Percentiles rank a stretch among this genome's conserved stretches.
Evolutionary conservation across 1,140 invertebrate genomes (phyloP).

Genomic region (Ectropis grisescens): DNA sequence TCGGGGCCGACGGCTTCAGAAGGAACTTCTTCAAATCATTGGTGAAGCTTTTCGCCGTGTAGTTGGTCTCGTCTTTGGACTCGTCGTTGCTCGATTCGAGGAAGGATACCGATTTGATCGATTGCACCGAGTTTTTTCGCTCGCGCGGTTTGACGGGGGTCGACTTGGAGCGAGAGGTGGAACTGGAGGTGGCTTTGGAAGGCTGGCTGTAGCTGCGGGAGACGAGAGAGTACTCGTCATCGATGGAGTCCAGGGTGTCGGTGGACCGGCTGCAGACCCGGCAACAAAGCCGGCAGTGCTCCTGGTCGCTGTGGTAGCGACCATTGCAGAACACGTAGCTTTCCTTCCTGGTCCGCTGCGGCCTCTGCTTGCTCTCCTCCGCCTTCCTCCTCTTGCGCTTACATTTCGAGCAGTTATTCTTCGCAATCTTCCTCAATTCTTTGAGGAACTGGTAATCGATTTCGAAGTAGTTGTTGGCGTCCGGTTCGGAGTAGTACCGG

Average conservation of each 20-base stretch:
- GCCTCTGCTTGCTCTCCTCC: constrained; percentile 15
- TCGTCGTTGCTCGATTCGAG: constrained; percentile 54
- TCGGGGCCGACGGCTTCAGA: constrained; percentile 50
- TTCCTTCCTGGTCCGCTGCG: constrained; percentile 15
- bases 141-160: constrained; percentile 23
- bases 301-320: constrained; percentile 38
- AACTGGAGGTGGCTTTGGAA: neutral
- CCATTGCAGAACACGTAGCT: constrained; percentile 48
- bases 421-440: constrained; percentile 49
- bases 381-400: constrained; percentile 23
- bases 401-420: constrained; percentile 51
- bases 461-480: constrained; percentile 62
- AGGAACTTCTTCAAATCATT: constrained; percentile 66
- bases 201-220: constrained; percentile 41
- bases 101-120: constrained; percentile 64
- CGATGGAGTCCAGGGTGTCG: constrained; percentile 46
- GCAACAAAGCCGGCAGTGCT: constrained; percentile 55
- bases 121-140: constrained; percentile 57
- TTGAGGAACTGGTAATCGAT: constrained; percentile 67
- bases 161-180: constrained; percentile 26
- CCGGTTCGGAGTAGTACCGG: constrained; percentile 64
- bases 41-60: constrained; percentile 64
- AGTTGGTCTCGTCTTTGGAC: constrained; percentile 55
- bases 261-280: constrained; percentile 44
- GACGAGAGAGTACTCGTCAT: constrained; percentile 42